A percentile compares a stretch with the other conserved stretches of the same genome.
Evolutionary conservation across 1,140 invertebrate genomes (phyloP).

Genomic region (Fragariocoptes setiger): DNA sequence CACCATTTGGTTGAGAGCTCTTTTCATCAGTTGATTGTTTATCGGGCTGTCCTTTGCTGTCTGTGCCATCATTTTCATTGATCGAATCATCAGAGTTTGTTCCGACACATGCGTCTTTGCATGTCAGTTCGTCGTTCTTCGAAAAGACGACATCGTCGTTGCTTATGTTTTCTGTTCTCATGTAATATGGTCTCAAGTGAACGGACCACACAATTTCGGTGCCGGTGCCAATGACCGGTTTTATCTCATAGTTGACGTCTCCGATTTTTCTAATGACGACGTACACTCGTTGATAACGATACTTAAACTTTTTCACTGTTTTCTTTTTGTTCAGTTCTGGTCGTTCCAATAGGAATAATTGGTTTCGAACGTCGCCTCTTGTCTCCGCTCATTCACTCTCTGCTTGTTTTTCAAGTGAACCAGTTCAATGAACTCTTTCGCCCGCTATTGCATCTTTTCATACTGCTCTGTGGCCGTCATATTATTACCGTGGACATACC

Average conservation of each 20-base stretch:
- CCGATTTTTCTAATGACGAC: background rate
- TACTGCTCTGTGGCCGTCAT: background rate
- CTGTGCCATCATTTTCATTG: too few relatives aligned
- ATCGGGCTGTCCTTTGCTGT: too few relatives aligned
- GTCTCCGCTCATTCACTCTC: background rate
- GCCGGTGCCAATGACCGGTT: background rate
- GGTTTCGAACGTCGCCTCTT: background rate
- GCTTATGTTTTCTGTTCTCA: background rate
- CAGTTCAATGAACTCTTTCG: background rate
- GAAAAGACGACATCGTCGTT: too few relatives aligned
- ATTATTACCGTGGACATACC: background rate
- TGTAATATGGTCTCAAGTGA: background rate
- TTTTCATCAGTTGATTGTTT: background rate
- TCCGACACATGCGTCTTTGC: too few relatives aligned
- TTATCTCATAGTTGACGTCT: background rate
- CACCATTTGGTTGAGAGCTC: background rate
- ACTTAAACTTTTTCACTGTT: background rate
- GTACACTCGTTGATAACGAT: background rate
- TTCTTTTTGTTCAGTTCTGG: background rate
- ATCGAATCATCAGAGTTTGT: too few relatives aligned
- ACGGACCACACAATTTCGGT: background rate
- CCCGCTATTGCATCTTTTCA: background rate
- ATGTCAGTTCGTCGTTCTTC: too few relatives aligned
- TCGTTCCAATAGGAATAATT: background rate
- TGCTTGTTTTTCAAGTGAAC: background rate